Percentiles rank a stretch among this genome's conserved stretches.
These are phyloP conservation scores for Carduelis carduelis DNA, from an alignment of 2,797 vertebrate species.

Conservation along the genomic window DNA sequence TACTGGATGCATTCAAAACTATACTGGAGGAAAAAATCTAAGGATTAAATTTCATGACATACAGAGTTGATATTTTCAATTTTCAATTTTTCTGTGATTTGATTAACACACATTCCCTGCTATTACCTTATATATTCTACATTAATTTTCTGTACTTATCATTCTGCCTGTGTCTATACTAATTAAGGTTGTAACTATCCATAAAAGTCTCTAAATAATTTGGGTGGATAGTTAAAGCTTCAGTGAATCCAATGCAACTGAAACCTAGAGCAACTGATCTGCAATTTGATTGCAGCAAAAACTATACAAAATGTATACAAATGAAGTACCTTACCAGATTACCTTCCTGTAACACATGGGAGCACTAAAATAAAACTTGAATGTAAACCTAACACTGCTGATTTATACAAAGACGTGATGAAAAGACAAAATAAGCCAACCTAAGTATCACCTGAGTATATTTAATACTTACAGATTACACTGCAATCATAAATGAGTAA, in stretches of 20 bases:
- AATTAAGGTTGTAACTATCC: not conserved
- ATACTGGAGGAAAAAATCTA: not conserved
- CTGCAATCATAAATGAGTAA: not conserved
- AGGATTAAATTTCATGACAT: not conserved
- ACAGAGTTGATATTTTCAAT: not conserved
- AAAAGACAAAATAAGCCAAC: not conserved
- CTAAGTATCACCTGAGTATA: not conserved
- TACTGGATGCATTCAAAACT: not conserved
- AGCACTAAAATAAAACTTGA: constrained; percentile 2
- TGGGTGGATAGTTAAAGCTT: not conserved
- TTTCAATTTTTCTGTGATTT: not conserved
- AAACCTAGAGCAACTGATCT: not conserved
- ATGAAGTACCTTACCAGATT: not conserved
- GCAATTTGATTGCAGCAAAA: not conserved
- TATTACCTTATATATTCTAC: not conserved
- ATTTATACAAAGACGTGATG: not conserved
- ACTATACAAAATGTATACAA: not conserved
- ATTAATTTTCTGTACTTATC: not conserved
- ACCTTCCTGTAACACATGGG: not conserved
- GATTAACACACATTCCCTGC: not conserved
- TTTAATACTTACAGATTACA: not conserved
- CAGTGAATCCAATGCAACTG: not conserved
- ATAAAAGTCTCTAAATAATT: constrained; percentile 19
- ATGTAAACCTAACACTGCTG: not conserved
- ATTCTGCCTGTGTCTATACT: not conserved